Percentiles rank a stretch among this genome's conserved stretches.
phyloP scores from a whole-genome alignment of 2,113 vertebrate species.

The Etheostoma spectabile region DNA sequence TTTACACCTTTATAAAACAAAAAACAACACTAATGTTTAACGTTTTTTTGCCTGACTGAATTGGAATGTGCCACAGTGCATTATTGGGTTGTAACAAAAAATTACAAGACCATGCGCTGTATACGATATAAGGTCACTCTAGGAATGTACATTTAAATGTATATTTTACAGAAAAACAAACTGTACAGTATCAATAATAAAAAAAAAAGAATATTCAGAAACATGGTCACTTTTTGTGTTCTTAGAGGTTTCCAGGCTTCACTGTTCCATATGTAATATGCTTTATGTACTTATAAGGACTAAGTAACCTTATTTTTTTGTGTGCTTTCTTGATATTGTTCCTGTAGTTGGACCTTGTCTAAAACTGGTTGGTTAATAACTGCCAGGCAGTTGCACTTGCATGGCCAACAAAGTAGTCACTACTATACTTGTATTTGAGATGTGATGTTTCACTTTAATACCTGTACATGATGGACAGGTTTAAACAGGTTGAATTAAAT shows the following conservation, averaged over 20 bases:
- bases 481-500: conserved; percentile 8
- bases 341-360: background rate
- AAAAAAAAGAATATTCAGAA: background rate
- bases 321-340: background rate
- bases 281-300: background rate
- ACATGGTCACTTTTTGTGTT: background rate
- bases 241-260: background rate
- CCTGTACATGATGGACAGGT: background rate
- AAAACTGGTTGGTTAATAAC: background rate
- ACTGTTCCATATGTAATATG: background rate
- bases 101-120: background rate
- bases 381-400: background rate
- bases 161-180: background rate
- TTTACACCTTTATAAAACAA: background rate
- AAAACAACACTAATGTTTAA: background rate
- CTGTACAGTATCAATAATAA: background rate
- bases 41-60: background rate
- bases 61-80: background rate
- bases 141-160: background rate
- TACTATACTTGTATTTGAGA: background rate
- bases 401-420: background rate
- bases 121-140: background rate
- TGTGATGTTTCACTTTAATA: background rate
- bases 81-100: background rate
- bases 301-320: no score